Percentiles rank a stretch among this genome's conserved stretches.
Conservation (phyloP, 1,140 invertebrate species). For the Ruditapes philippinarum region DNA sequence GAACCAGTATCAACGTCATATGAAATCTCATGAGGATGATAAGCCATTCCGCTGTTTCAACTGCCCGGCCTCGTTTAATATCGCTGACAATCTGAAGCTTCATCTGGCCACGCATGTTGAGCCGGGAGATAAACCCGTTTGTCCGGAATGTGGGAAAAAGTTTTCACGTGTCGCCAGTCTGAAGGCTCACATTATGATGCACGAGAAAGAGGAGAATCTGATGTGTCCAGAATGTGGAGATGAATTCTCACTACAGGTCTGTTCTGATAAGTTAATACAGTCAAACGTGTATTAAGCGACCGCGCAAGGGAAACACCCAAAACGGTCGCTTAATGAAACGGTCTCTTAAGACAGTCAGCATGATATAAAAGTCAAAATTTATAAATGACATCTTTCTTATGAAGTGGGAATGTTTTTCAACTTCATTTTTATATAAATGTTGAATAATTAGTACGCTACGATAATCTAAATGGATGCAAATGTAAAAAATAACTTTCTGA, state of each 20-base stretch:
- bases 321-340: too few relatives aligned
- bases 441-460: too few relatives aligned
- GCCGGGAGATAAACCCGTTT: conserved; percentile 85
- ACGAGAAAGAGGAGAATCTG: conserved; percentile 91
- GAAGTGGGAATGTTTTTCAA: too few relatives aligned
- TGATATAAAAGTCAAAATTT: too few relatives aligned
- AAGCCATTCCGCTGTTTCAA: conserved; percentile 90
- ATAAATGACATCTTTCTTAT: too few relatives aligned
- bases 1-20: conserved; percentile 88
- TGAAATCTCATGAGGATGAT: conserved; percentile 89
- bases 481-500: too few relatives aligned
- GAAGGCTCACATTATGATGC: conserved; percentile 91
- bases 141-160: conserved; percentile 90
- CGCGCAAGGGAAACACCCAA: too few relatives aligned
- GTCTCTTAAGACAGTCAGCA: too few relatives aligned
- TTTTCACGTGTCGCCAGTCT: conserved; percentile 91
- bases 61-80: conserved; percentile 90
- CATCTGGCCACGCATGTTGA: conserved; percentile 89
- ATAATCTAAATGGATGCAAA: too few relatives aligned
- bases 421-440: too few relatives aligned
- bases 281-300: too few relatives aligned
- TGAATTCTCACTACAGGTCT: conserved; percentile 90
- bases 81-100: conserved; percentile 89
- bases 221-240: conserved; percentile 91
- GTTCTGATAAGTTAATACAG: too few relatives aligned